phyloP scores from a whole-genome alignment of 64 coral and sea anemone genomes.

The Stichodactyla helianthus region DNA sequence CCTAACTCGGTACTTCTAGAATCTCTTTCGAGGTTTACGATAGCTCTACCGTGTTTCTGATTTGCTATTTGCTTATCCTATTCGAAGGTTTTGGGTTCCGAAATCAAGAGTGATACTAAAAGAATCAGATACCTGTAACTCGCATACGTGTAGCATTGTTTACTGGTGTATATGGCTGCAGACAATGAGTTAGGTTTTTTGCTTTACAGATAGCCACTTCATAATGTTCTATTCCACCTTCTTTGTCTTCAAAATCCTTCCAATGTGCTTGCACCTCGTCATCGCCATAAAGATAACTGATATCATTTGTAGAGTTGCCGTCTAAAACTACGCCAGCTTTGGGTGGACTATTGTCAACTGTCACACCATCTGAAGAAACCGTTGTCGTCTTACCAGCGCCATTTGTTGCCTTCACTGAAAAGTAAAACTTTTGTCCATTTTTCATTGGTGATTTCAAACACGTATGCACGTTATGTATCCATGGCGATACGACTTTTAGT shows the following conservation, averaged over 20 bases:
- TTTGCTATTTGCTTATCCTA: too few species aligned
- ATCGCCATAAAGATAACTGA: constrained; percentile 56
- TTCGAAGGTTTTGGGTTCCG: too few species aligned
- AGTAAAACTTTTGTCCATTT: constrained; percentile 62
- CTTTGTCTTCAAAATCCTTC: constrained; percentile 59
- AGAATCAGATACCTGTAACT: neutral
- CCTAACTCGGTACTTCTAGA: too few species aligned
- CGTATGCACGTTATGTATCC: constrained; percentile 24
- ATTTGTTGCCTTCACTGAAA: constrained; percentile 74
- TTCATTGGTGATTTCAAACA: constrained; percentile 35
- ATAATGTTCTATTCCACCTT: constrained; percentile 73
- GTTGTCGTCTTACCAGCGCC: constrained; percentile 53
- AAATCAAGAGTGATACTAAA: too few species aligned
- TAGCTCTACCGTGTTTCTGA: too few species aligned
- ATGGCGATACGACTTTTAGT: constrained; percentile 8
- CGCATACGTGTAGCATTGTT: constrained; percentile 39
- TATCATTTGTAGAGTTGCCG: constrained; percentile 37
- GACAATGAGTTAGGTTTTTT: constrained; percentile 56
- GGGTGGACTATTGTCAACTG: constrained; percentile 71
- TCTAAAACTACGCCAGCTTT: constrained; percentile 60
- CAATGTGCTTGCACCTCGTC: constrained; percentile 55
- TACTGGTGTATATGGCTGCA: constrained; percentile 47
- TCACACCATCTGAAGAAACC: constrained; percentile 85
- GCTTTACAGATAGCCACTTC: constrained; percentile 78
- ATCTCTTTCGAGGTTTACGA: too few species aligned